A percentile compares a stretch with the other conserved stretches of the same genome.
phyloP scores from a whole-genome alignment of 2,113 vertebrate species.

The Hydropotes inermis region DNA sequence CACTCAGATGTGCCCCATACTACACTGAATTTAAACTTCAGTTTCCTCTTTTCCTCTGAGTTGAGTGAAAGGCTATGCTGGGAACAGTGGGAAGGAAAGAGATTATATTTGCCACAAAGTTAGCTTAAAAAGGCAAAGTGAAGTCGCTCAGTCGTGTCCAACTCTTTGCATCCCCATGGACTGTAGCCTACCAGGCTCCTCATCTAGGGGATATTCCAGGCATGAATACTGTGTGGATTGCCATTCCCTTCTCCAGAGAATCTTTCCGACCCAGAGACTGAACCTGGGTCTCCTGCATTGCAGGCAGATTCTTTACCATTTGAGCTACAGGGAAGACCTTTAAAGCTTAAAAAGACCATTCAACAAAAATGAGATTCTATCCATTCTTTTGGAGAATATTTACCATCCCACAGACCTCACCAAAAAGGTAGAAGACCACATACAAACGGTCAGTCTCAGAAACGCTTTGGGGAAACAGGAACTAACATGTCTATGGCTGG shows the following conservation, averaged over 20 bases:
- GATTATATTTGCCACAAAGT: not conserved
- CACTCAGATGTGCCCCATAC: not conserved
- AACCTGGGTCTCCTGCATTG: not conserved
- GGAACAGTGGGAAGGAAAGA: not conserved
- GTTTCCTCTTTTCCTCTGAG: not conserved
- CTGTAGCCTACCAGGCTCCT: not conserved
- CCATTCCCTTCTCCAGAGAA: not conserved
- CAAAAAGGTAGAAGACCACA: not conserved
- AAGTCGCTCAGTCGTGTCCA: no score
- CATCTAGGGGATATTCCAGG: not conserved
- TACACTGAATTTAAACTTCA: not conserved
- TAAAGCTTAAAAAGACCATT: not conserved
- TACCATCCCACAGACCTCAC: not conserved
- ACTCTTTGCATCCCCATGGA: not conserved
- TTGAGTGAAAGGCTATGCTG: not conserved
- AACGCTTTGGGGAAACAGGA: not conserved
- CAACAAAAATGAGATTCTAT: not conserved
- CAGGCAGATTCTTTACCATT: not conserved
- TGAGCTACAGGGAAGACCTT: not conserved
- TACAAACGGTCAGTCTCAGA: no score
- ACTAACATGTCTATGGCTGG: not conserved
- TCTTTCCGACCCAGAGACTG: not conserved
- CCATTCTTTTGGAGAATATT: not conserved
- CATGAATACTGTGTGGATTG: not conserved
- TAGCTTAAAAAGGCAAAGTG: not conserved